Evolutionary conservation across 2,888 invertebrate species (phyloP).

Genomic region (Phlogophora meticulosa): DNA sequence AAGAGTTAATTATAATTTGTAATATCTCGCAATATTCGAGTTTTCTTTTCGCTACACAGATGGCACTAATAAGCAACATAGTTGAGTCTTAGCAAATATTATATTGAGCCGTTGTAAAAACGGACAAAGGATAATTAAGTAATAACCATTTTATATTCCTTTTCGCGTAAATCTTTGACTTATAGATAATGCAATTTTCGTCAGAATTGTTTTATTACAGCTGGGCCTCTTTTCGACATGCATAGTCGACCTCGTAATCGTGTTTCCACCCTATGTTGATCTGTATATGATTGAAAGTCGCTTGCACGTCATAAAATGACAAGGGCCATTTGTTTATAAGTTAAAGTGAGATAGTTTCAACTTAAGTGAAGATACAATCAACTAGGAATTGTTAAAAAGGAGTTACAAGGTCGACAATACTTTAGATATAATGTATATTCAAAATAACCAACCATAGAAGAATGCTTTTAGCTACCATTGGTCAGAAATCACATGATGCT

Average conservation of each 20-base stretch:
- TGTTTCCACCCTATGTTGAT: no score
- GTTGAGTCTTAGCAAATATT: slow-evolving; percentile 35
- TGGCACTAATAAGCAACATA: slow-evolving; percentile 59
- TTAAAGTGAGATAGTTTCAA: no score
- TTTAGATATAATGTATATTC: neutral
- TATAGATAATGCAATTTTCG: neutral
- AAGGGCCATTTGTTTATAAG: no score
- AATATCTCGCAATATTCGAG: slow-evolving; percentile 53
- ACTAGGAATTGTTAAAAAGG: no score
- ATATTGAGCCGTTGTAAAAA: slow-evolving; percentile 39
- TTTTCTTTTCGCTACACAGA: slow-evolving; percentile 48
- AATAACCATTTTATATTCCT: slow-evolving; percentile 3
- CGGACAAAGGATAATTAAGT: slow-evolving; percentile 10
- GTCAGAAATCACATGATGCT: slow-evolving; percentile 34
- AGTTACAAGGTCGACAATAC: no score
- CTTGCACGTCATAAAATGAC: no score
- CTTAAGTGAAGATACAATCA: no score
- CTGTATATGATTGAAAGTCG: no score
- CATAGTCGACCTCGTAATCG: no score
- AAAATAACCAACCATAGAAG: slow-evolving; percentile 1
- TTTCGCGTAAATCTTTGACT: neutral
- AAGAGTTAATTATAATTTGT: slow-evolving; percentile 63
- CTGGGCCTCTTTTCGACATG: neutral
- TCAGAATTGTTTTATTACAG: neutral
- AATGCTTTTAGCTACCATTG: slow-evolving; percentile 50